phyloP scores from a whole-genome alignment of 1,140 invertebrate species.

The Drosophila auraria region DNA sequence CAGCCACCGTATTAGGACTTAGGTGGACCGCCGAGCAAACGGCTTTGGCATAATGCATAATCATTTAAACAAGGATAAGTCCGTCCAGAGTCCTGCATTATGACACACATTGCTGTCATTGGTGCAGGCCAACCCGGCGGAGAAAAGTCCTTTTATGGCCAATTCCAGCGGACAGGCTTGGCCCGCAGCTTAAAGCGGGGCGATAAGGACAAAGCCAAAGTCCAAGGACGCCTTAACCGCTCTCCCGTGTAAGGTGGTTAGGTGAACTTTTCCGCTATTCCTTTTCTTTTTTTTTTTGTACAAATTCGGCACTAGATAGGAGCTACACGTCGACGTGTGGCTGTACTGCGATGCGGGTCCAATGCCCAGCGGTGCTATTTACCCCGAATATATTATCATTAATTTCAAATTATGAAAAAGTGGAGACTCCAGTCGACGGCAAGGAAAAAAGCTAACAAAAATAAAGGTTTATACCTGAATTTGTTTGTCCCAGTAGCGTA shows the following conservation, averaged over 20 bases:
- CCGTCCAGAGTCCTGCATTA: constrained; percentile 35
- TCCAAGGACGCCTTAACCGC: constrained; percentile 38
- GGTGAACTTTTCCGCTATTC: constrained; percentile 20
- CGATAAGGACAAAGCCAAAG: constrained; percentile 54
- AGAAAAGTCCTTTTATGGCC: constrained; percentile 72
- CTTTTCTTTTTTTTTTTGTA: constrained; percentile 2
- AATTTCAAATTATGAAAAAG: constrained; percentile 60
- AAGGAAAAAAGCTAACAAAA: constrained; percentile 2
- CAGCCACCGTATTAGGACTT: constrained; percentile 24
- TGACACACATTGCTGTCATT: constrained; percentile 41
- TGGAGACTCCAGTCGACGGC: constrained; percentile 15
- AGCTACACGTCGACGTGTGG: constrained; percentile 15
- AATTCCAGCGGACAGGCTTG: constrained; percentile 54
- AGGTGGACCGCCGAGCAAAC: constrained; percentile 24
- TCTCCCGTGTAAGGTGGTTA: constrained; percentile 34
- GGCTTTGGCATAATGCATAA: constrained; percentile 72
- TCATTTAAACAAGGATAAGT: constrained; percentile 78
- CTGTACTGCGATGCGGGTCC: constrained; percentile 48
- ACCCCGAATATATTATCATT: constrained; percentile 75
- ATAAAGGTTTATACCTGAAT: constrained; percentile 41
- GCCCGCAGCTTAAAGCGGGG: constrained; percentile 55
- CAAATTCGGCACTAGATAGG: constrained; percentile 15
- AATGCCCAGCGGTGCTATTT: constrained; percentile 72
- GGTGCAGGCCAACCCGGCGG: constrained; percentile 19
- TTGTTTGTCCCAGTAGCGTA: constrained; percentile 10